phyloP scores from a whole-genome alignment of 2,113 vertebrate genomes.

The Asarcornis scutulata region DNA sequence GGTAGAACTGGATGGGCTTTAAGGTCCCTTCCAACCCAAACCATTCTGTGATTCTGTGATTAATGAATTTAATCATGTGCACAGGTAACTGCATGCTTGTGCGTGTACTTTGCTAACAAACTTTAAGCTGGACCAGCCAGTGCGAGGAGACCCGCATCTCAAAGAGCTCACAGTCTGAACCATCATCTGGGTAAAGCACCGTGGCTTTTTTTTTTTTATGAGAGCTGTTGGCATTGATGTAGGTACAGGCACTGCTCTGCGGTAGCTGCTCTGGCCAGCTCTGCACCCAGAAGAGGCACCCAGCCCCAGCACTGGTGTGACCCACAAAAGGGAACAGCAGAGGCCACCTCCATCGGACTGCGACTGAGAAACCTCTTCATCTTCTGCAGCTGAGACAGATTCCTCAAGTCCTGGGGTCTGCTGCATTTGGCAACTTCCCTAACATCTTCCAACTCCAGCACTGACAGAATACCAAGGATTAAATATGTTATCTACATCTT shows the following conservation, averaged over 20 bases:
- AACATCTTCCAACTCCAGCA: neutral
- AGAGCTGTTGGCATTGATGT: rapidly evolving
- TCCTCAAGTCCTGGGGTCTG: neutral
- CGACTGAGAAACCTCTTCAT: neutral
- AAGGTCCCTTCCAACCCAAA: neutral
- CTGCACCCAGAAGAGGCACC: neutral
- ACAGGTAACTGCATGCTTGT: neutral
- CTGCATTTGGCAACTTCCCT: neutral
- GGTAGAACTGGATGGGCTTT: neutral
- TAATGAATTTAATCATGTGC: neutral
- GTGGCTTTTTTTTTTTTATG: neutral
- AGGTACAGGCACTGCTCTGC: neutral
- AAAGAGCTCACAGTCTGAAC: neutral
- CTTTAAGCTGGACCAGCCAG: neutral
- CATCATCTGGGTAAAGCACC: neutral
- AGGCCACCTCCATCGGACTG: rapidly evolving
- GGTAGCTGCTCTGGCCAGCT: neutral
- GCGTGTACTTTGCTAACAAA: neutral
- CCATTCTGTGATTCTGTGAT: neutral
- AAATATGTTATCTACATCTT: neutral
- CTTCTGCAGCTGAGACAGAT: neutral
- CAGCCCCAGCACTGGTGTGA: neutral
- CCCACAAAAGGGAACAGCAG: neutral
- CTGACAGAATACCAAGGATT: neutral
- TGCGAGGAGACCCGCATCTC: neutral